Evolutionary conservation across 1,140 invertebrate species (phyloP), one percentile per base, ranked within the genome.

Genomic region (Leptopilina clavipes): DNA sequence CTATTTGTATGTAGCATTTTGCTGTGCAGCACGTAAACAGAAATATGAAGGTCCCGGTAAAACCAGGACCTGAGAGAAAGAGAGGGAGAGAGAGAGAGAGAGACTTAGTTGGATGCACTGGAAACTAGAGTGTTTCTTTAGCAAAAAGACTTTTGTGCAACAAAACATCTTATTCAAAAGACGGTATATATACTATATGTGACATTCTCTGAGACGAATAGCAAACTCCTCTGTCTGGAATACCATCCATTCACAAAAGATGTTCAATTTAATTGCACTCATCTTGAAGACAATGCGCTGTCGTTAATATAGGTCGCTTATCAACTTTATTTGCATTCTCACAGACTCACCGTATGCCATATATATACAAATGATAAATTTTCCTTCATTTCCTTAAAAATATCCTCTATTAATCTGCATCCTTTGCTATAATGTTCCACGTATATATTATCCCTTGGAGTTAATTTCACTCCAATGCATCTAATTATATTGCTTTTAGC

Each of bases 211-310:
- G 59, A 37, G 12, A 31, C 19, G 25, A 65, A 65, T 65, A 65
- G 59, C 59, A 65, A 52, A 52, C 14, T 52, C n/a, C 45, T 48
- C 45, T 48, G 45, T n/a, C 45, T 25, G 11, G 19, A 22, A 11
- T 31, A 19, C 56, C 22, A 25, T 22, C 59, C 11, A 65, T 65
- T 65, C 25, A 31, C 59, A 65, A 37, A 65, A 65, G 25, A 31
- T 65, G 59, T 65, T 31, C 22, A 65, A 59, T 65, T 65, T 31
- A n/a, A 65, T 65, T 65, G 59, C 25, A 65, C 25, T 65, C 25
- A 65, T 31, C 59, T 31, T n/a, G 6, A 5, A 65, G 22, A 65
- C 59, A 65, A 65, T 65, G 31, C 59, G 22, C 5, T 14, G 25
- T 65, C 25, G 59, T 65, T 8, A 37, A 14, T 31, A 65, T 31